These are phyloP conservation scores for Phrynocephalus versicolor DNA, from an alignment of 2,113 vertebrate species.

Conservation along the genomic window DNA sequence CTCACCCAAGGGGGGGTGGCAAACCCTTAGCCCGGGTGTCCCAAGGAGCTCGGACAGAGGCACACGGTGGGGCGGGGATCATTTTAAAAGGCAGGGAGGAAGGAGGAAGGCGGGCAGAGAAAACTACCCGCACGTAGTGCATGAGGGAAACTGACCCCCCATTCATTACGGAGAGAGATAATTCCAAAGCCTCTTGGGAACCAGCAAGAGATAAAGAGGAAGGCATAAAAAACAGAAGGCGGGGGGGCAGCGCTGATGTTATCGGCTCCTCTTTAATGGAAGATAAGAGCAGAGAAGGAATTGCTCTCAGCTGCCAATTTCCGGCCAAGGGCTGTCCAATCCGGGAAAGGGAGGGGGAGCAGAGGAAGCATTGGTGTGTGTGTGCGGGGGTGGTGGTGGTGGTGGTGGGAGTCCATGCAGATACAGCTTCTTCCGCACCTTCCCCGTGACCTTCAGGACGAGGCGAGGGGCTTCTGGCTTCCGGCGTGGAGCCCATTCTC, in stretches of 20 bases:
- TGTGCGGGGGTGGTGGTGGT: rapidly evolving
- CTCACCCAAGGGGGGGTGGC: too few relatives aligned
- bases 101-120: background rate
- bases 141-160: constrained; percentile 31
- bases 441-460: too few relatives aligned
- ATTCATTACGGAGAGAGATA: background rate
- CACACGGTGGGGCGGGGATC: rapidly evolving
- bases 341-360: too few relatives aligned
- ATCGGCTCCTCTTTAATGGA: background rate
- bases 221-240: constrained; percentile 20
- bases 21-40: too few relatives aligned
- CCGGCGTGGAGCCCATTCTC: too few relatives aligned
- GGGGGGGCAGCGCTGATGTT: background rate
- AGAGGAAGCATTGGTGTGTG: constrained; percentile 7
- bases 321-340: constrained; percentile 30
- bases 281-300: constrained; percentile 22
- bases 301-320: constrained; percentile 27
- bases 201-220: constrained; percentile 46
- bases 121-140: constrained; percentile 9
- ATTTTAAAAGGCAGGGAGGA: background rate
- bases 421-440: too few relatives aligned
- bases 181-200: constrained; percentile 35
- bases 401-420: too few relatives aligned
- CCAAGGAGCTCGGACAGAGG: too few relatives aligned
- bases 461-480: too few relatives aligned